Evolutionary conservation across 2,888 invertebrate species (phyloP).

Genomic region (Mystacides longicornis): DNA sequence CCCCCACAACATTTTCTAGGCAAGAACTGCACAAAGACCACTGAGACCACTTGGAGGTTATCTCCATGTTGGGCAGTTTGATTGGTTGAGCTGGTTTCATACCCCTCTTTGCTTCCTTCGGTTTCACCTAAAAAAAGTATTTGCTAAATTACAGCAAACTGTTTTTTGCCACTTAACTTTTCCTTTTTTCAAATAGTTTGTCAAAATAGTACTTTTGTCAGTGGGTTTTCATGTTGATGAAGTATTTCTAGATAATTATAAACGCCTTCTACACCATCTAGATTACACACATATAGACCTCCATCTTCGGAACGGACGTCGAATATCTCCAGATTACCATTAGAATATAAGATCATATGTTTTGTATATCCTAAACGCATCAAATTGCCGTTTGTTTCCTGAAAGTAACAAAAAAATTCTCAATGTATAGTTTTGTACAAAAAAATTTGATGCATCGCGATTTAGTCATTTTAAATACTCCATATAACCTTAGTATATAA

Average conservation of each 20-base stretch:
- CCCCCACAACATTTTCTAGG: slow-evolving; percentile 42
- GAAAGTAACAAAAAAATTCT: not conserved
- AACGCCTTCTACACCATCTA: too few species aligned
- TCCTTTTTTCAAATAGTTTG: too few species aligned
- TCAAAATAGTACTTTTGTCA: too few species aligned
- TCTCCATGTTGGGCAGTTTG: slow-evolving; percentile 20
- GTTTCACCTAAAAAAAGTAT: slow-evolving; percentile 9
- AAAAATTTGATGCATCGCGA: too few species aligned
- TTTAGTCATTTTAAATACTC: too few species aligned
- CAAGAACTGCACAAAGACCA: slow-evolving; percentile 64
- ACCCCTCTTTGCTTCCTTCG: not conserved
- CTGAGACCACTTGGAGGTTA: slow-evolving; percentile 51
- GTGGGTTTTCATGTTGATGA: too few species aligned
- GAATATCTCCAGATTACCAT: slow-evolving; percentile 46
- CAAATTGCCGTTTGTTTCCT: not conserved
- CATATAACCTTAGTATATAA: not conserved
- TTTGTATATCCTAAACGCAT: slow-evolving; percentile 6
- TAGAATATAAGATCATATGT: slow-evolving; percentile 28
- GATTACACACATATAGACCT: slow-evolving; percentile 51
- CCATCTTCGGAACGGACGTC: slow-evolving; percentile 41
- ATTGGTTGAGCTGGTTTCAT: slow-evolving; percentile 1
- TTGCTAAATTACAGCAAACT: too few species aligned
- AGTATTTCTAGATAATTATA: too few species aligned
- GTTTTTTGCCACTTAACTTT: too few species aligned
- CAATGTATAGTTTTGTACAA: too few species aligned